Evolutionary conservation across 2,797 vertebrate species (phyloP).

Genomic region (Chaetodon trifasciatus): DNA sequence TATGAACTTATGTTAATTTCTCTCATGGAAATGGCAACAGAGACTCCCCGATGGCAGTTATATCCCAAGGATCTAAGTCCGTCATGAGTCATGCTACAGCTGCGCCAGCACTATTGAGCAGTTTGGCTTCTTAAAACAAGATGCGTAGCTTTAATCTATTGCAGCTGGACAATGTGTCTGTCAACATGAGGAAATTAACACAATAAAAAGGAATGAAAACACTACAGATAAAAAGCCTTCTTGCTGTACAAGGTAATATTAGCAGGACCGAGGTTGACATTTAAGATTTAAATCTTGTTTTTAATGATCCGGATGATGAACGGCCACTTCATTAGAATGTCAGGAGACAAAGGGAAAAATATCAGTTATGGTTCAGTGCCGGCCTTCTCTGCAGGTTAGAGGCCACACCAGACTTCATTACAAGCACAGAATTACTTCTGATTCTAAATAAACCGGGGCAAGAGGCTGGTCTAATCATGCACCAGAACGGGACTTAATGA

Average conservation of each 20-base stretch:
- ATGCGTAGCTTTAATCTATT: conserved; percentile 43
- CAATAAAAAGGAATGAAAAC: conserved; percentile 56
- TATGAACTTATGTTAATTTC: conserved; percentile 3
- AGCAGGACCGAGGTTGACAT: conserved; percentile 55
- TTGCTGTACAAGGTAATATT: conserved; percentile 39
- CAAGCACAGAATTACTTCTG: conserved; percentile 49
- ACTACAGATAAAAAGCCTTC: conserved; percentile 50
- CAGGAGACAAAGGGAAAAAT: conserved; percentile 40
- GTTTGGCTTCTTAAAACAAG: conserved; percentile 14
- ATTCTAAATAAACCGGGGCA: conserved; percentile 54
- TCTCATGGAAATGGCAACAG: conserved; percentile 5
- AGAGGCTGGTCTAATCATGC: conserved; percentile 20
- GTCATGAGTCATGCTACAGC: conserved; percentile 4
- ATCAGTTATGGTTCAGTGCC: conserved; percentile 14
- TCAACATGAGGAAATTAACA: conserved; percentile 58
- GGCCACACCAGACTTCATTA: conserved; percentile 45
- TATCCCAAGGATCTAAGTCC: conserved; percentile 31
- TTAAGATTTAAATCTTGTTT: conserved; percentile 67
- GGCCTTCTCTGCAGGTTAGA: conserved; percentile 18
- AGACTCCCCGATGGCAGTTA: neutral
- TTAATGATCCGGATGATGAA: conserved; percentile 67
- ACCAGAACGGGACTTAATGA: conserved; percentile 54
- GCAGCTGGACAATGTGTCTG: conserved; percentile 29
- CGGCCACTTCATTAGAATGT: conserved; percentile 51
- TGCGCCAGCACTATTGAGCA: conserved; percentile 10